Evolutionary conservation across 2,797 vertebrate genomes (phyloP).

Genomic region (Phataginus tetradactyla): DNA sequence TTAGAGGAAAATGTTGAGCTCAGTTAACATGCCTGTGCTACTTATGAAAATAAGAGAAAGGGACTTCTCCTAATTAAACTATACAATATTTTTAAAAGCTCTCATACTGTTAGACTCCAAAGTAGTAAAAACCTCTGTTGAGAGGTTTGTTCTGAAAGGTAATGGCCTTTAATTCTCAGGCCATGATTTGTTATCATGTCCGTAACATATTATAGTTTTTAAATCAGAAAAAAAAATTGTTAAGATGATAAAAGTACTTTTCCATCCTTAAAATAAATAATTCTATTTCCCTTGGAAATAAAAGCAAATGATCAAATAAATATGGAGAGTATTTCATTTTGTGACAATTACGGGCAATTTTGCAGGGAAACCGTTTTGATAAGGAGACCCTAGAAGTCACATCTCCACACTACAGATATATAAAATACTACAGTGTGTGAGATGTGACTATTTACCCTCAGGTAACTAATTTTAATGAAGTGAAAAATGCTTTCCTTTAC

Average conservation of each 20-base stretch:
- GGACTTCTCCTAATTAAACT: background rate
- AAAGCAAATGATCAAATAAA: background rate
- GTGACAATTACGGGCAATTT: background rate
- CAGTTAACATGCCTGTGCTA: background rate
- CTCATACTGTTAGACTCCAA: background rate
- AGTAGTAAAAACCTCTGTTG: background rate
- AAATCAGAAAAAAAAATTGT: background rate
- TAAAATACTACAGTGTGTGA: background rate
- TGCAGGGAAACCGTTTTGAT: background rate
- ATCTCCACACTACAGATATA: background rate
- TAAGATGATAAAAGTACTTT: background rate
- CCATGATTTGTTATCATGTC: background rate
- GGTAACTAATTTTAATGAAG: background rate
- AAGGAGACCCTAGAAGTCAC: background rate
- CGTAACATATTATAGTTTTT: background rate
- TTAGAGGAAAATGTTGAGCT: background rate
- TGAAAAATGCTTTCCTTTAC: background rate
- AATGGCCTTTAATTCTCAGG: background rate
- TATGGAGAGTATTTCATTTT: background rate
- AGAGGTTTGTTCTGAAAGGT: background rate
- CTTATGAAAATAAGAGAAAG: background rate
- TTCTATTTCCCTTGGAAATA: background rate
- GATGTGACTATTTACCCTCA: background rate
- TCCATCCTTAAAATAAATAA: background rate
- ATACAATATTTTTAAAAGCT: background rate